Percentiles rank a stretch among this genome's conserved stretches.
Conservation (phyloP, 2,113 vertebrate species). For the Hippocampus guttulatus region DNA sequence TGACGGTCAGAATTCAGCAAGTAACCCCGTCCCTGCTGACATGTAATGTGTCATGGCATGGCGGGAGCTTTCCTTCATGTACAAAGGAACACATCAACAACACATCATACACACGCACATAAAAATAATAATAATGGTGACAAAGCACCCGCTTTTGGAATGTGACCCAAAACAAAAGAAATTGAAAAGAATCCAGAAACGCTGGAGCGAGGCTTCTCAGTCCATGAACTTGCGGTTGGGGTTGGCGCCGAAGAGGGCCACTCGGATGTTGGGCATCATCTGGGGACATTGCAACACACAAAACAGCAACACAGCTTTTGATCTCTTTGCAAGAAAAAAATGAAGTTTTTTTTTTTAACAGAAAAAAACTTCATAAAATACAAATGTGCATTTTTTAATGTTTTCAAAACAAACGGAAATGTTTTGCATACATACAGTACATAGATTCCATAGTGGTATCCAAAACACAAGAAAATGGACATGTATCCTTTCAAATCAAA, state of each 20-base stretch:
- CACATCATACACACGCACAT: constrained; percentile 43
- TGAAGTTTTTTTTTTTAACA: no score
- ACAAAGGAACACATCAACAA: constrained; percentile 52
- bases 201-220: constrained; percentile 57
- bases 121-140: constrained; percentile 16
- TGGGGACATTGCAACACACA: constrained; percentile 56
- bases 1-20: constrained; percentile 24
- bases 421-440: no score
- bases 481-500: no score
- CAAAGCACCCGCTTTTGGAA: constrained; percentile 35
- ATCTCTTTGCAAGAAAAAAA: no score
- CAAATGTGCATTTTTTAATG: no score
- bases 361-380: no score
- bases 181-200: constrained; percentile 34
- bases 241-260: constrained; percentile 91
- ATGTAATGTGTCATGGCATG: constrained; percentile 27
- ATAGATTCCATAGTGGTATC: no score
- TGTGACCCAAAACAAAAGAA: constrained; percentile 36
- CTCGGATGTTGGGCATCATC: constrained; percentile 98
- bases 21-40: neutral
- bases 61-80: constrained; percentile 32
- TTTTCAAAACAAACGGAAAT: no score
- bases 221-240: constrained; percentile 96
- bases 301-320: neutral
- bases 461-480: no score